Conservation (phyloP, 1,140 invertebrate species). For the Macrocentrus cingulum region DNA sequence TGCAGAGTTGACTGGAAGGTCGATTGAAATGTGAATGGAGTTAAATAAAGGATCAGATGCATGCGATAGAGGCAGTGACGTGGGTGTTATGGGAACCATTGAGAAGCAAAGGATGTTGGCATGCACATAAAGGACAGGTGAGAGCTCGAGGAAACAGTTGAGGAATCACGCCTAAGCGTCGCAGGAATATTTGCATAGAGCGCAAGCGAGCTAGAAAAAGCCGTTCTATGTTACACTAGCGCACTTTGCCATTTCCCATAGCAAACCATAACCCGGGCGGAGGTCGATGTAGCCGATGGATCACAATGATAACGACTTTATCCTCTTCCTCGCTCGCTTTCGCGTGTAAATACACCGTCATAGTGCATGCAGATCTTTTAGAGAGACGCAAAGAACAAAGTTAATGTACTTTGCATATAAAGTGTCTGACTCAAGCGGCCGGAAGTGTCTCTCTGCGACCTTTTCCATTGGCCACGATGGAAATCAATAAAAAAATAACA, state of each 20-base stretch:
- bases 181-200: constrained; percentile 32
- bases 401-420: constrained; percentile 26
- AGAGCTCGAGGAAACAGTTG: not conserved
- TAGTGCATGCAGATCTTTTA: constrained; percentile 9
- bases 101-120: not conserved
- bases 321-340: constrained; percentile 27
- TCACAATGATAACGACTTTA: constrained; percentile 31
- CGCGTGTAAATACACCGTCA: constrained; percentile 26
- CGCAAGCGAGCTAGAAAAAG: constrained; percentile 14
- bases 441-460: constrained; percentile 16
- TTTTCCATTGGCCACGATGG: constrained; percentile 12
- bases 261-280: constrained; percentile 27
- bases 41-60: not conserved
- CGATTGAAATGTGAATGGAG: constrained; percentile 21
- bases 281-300: constrained; percentile 28
- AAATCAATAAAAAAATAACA: not conserved
- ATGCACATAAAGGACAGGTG: not conserved
- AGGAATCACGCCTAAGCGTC: constrained; percentile 26
- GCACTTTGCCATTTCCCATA: constrained; percentile 35
- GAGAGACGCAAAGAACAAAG: not conserved
- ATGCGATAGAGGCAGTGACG: no score
- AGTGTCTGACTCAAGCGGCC: constrained; percentile 16
- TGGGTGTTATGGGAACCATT: no score
- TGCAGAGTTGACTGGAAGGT: not conserved
- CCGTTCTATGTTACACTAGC: constrained; percentile 26